A percentile compares a stretch with the other conserved stretches of the same genome.
Conservation (phyloP, 1,140 invertebrate species). For the Euschistus heros region DNA sequence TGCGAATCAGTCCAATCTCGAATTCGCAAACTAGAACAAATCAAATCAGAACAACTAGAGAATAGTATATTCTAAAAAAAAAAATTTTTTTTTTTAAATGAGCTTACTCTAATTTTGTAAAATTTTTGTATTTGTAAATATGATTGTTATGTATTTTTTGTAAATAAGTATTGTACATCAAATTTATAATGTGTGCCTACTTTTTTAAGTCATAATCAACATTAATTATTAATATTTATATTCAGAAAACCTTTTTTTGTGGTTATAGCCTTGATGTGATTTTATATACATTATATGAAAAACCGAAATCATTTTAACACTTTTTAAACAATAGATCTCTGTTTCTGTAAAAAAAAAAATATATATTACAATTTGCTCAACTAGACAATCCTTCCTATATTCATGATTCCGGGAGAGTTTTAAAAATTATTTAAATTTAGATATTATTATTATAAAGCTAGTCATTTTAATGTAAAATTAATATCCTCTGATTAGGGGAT, state of each 20-base stretch:
- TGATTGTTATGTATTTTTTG: conserved; percentile 8
- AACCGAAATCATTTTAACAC: background rate
- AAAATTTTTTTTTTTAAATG: too few relatives aligned
- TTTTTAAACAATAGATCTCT: background rate
- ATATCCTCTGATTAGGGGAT: background rate
- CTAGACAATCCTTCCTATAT: conserved; percentile 2
- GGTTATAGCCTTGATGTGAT: conserved; percentile 2
- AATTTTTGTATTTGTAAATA: conserved; percentile 1
- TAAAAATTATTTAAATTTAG: conserved; percentile 13
- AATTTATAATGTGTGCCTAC: conserved; percentile 13
- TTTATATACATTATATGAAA: background rate
- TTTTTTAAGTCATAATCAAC: conserved; percentile 8
- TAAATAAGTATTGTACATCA: conserved; percentile 9
- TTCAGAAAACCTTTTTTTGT: background rate
- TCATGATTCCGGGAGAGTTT: background rate
- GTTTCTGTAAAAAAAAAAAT: background rate
- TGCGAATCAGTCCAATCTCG: conserved; percentile 44
- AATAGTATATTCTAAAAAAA: conserved; percentile 9
- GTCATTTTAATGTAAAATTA: conserved; percentile 8
- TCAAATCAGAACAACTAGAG: conserved; percentile 29
- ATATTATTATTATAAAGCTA: conserved; percentile 11
- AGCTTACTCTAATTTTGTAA: conserved; percentile 3
- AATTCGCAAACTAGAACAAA: conserved; percentile 41
- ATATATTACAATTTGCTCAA: background rate
- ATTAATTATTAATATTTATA: conserved; percentile 12